Evolutionary conservation across 2,888 invertebrate genomes (phyloP).

Genomic region (Allygus modestus): DNA sequence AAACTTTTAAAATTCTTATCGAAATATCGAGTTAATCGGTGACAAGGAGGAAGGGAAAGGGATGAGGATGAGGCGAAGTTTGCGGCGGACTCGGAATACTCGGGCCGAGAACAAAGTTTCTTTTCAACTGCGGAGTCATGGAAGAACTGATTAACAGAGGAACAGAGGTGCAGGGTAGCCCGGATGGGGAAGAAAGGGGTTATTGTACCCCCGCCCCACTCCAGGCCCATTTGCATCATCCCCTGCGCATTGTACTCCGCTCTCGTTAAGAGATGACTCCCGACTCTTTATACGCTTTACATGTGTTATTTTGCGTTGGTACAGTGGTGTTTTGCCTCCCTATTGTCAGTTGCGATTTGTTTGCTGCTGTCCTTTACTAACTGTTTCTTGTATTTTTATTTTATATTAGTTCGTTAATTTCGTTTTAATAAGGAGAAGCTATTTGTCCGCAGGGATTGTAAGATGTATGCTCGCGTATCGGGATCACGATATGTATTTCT

Average conservation of each 20-base stretch:
- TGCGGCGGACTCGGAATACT: not conserved
- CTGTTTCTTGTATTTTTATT: no score
- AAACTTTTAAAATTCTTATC: not conserved
- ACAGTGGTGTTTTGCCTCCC: no score
- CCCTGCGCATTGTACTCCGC: not conserved
- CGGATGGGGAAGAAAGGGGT: not conserved
- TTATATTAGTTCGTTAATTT: no score
- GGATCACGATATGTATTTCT: no score
- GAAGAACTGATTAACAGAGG: not conserved
- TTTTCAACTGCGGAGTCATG: no score
- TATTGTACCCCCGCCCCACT: no score
- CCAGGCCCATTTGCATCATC: no score
- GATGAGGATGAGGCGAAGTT: not conserved
- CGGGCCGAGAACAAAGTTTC: not conserved
- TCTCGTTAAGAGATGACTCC: conserved; percentile 9
- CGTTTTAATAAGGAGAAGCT: no score
- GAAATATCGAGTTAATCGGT: conserved; percentile 14
- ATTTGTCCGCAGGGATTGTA: no score
- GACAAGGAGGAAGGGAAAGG: not conserved
- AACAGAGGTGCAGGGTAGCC: not conserved
- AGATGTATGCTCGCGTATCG: no score
- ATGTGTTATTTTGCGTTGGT: not conserved
- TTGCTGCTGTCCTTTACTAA: no score
- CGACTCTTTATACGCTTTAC: not conserved
- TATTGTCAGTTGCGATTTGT: no score